Conservation (phyloP, 1,140 invertebrate species). For the Lasioglossum albipes region DNA sequence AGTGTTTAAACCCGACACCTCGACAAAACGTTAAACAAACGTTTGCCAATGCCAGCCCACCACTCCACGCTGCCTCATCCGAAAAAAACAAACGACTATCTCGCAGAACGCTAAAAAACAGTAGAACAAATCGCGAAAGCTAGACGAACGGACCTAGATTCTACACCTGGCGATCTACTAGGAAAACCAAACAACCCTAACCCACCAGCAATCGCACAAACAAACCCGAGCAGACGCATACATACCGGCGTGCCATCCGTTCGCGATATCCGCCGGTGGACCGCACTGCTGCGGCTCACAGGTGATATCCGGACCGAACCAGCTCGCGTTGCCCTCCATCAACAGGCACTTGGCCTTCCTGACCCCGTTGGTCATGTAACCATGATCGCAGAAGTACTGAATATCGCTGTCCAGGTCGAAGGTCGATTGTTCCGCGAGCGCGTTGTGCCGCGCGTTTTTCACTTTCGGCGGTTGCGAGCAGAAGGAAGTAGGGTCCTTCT, state of each 20-base stretch:
- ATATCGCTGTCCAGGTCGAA: slow-evolving; percentile 92
- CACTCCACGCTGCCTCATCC: no score
- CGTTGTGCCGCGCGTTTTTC: slow-evolving; percentile 93
- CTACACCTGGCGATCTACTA: no score
- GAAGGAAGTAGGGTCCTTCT: slow-evolving; percentile 91
- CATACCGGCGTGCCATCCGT: slow-evolving; percentile 90
- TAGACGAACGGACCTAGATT: no score
- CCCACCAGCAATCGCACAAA: no score
- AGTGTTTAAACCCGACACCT: no score
- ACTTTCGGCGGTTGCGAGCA: slow-evolving; percentile 93
- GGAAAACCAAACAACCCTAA: no score
- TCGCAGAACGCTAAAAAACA: no score
- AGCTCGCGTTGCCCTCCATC: slow-evolving; percentile 88
- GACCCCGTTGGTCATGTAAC: slow-evolving; percentile 92
- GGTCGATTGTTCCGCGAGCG: slow-evolving; percentile 88
- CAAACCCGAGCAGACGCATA: not conserved
- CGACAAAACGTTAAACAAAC: no score
- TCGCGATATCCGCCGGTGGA: slow-evolving; percentile 91
- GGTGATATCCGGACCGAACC: slow-evolving; percentile 96
- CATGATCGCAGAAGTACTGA: slow-evolving; percentile 94
- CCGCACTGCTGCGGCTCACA: slow-evolving; percentile 96
- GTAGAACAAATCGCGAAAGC: no score
- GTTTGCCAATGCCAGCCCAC: no score
- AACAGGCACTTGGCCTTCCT: slow-evolving; percentile 93
- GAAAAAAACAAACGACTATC: no score